phyloP scores from a whole-genome alignment of 2,888 invertebrate species.

The Amiota minor region DNA sequence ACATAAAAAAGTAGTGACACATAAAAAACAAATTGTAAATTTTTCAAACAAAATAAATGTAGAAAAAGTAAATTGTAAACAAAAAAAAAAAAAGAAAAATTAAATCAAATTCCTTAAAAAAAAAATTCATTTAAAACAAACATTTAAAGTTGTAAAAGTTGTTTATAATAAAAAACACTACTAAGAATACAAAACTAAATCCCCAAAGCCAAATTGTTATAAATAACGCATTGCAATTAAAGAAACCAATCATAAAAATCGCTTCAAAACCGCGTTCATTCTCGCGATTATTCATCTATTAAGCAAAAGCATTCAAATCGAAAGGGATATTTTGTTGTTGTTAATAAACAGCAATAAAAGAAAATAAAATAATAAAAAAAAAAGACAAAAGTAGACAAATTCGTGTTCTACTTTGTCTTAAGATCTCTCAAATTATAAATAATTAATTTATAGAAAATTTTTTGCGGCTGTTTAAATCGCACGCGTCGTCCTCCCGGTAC shows the following conservation, averaged over 20 bases:
- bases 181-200: background rate
- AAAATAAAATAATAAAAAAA: background rate
- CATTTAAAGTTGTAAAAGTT: background rate
- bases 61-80: background rate
- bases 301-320: background rate
- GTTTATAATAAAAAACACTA: too few relatives aligned
- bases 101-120: background rate
- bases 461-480: slow-evolving; percentile 22
- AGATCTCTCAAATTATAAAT: slow-evolving; percentile 8
- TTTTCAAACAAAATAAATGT: background rate
- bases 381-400: background rate
- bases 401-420: slow-evolving; percentile 26
- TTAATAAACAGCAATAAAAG: too few relatives aligned
- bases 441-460: slow-evolving; percentile 4
- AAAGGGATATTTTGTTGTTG: background rate
- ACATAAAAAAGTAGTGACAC: slow-evolving; percentile 29
- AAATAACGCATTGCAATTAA: too few relatives aligned
- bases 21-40: slow-evolving; percentile 9
- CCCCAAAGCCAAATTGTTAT: slow-evolving; percentile 34
- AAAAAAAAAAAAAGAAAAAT: background rate
- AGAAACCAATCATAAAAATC: slow-evolving; percentile 17
- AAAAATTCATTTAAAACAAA: slow-evolving; percentile 1
- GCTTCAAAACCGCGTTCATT: slow-evolving; percentile 39
- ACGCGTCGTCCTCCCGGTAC: slow-evolving; percentile 31
- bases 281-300: slow-evolving; percentile 11